phyloP scores from a whole-genome alignment of 1,140 invertebrate genomes.

The Drosophila tropicalis region DNA sequence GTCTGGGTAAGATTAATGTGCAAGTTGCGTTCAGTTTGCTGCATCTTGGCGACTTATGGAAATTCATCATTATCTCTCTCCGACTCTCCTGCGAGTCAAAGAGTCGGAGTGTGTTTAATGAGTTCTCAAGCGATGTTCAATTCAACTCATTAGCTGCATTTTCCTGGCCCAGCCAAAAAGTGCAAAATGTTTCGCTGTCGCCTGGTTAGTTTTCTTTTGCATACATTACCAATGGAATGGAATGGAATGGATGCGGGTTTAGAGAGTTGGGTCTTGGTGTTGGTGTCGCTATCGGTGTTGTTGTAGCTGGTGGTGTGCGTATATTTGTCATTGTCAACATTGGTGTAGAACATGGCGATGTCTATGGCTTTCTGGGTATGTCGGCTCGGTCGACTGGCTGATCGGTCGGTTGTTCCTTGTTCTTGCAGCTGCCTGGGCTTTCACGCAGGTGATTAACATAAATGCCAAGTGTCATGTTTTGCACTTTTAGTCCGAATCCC shows the following conservation, averaged over 20 bases:
- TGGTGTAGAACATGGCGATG: constrained; percentile 69
- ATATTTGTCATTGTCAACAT: constrained; percentile 83
- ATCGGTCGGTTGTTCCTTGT: constrained; percentile 4
- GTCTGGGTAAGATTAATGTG: constrained; percentile 78
- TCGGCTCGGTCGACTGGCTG: too few species aligned
- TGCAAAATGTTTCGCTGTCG: constrained; percentile 57
- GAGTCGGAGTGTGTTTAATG: constrained; percentile 64
- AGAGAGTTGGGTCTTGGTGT: neutral
- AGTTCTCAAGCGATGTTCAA: constrained; percentile 80
- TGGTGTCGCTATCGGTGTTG: constrained; percentile 10
- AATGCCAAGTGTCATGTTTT: constrained; percentile 82
- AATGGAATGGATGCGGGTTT: constrained; percentile 6
- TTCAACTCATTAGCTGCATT: constrained; percentile 79
- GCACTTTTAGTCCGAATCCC: constrained; percentile 47
- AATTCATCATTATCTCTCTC: constrained; percentile 76
- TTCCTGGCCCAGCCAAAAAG: constrained; percentile 69
- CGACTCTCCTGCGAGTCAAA: constrained; percentile 15
- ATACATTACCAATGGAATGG: constrained; percentile 15
- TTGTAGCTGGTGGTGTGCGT: constrained; percentile 62
- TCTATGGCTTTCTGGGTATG: constrained; percentile 17
- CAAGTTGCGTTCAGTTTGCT: constrained; percentile 71
- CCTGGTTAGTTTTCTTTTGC: constrained; percentile 15
- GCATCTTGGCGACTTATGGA: constrained; percentile 75
- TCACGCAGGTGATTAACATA: constrained; percentile 83
- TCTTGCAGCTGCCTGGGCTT: constrained; percentile 72